Evolutionary conservation across 2,113 vertebrate species (phyloP).

Genomic region (Hydrochoerus hydrochaeris): DNA sequence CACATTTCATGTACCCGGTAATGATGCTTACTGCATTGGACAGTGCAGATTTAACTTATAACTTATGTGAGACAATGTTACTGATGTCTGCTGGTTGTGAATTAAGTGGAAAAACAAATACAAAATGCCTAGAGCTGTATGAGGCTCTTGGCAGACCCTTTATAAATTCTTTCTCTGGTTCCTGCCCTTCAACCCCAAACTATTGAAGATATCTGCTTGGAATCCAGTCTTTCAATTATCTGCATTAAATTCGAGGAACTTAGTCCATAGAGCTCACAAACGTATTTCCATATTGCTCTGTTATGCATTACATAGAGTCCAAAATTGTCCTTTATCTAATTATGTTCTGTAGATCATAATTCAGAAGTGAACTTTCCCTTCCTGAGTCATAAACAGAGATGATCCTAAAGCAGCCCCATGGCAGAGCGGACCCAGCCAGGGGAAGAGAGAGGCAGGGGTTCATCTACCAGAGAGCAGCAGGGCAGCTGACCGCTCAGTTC

Average conservation of each 20-base stretch:
- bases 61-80: not conserved
- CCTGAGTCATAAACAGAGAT: not conserved
- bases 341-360: not conserved
- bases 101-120: not conserved
- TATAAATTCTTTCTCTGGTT: not conserved
- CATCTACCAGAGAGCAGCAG: too few species aligned
- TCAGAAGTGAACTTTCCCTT: constrained; percentile 32
- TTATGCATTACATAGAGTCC: not conserved
- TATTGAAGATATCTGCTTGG: not conserved
- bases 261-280: not conserved
- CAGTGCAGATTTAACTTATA: not conserved
- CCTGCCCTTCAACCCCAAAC: not conserved
- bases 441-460: not conserved
- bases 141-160: not conserved
- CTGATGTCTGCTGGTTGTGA: not conserved
- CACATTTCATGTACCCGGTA: not conserved
- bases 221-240: constrained; percentile 34
- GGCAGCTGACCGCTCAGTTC: not conserved
- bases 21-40: not conserved
- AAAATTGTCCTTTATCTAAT: not conserved
- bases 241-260: not conserved
- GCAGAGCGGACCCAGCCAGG: not conserved
- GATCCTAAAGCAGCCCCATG: not conserved
- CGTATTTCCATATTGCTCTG: constrained; percentile 53
- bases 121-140: not conserved